Base-by-base conservation (phyloP, 2,888 invertebrate species). In the Sphaeridia pumilis region DNA sequence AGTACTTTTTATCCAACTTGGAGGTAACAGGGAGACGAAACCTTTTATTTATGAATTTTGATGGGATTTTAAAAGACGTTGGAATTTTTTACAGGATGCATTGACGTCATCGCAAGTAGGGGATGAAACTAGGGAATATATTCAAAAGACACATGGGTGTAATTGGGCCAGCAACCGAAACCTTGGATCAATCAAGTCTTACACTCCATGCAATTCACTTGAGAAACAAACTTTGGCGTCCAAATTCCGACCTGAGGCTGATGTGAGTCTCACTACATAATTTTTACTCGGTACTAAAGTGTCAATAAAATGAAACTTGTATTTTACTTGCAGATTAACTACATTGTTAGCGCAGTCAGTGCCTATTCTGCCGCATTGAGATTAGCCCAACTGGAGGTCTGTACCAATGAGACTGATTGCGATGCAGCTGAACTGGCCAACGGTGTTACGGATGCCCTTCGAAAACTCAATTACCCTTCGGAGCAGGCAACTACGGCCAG, bases 301-400 rank as follows among this genome's bases (percentile, higher is more conserved):
- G n/a, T n/a, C 31, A 31, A 10, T 31, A 10, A 14, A 31, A 14
- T 7, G 14, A 31, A 31, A 10, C 14, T 31, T 38, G 38, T 17
- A 38, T 17, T 38, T 46, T 51, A 34, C 24, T 45, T 54, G 1
- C 44, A 66, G 65, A 56, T 66, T 21, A 61, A 59, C 2, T 66
- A 65, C 46, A 66, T 67, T 7, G 67, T 68, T 26, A 68, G 67
- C 51, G 69, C 69, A 1, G 66, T 69, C n/a, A 68, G 68, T 4
- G 67, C 69, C 3, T 67, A 67, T 41, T 69, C 69, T 5, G 69
- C 70, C 7, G 70, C 69, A 4, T 57, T 69, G 28, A 57, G 68
- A 31, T 56, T 69, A 48, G 66, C 67, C 25, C 68, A 68, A 53
- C 57, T 69, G 35, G 64, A 66, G 26, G 55, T 56, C 35, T 62